A percentile compares a stretch with the other conserved stretches of the same genome.
Conservation (phyloP, 2,113 vertebrate genomes). For the Rhynchomys soricoides region DNA sequence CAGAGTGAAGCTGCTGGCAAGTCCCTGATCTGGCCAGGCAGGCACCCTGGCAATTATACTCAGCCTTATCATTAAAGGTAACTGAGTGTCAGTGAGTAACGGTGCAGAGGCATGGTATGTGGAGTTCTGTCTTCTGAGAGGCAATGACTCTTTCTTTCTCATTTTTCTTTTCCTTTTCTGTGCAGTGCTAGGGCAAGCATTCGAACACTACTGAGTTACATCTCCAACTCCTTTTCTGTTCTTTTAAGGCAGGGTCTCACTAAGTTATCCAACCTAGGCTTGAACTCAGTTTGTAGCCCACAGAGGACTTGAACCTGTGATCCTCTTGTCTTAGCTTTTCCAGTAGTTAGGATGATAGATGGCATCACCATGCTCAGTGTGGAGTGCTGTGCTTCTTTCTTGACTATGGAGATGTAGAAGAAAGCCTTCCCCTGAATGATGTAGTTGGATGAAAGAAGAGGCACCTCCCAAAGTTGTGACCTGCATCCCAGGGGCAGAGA, state of each 20-base stretch:
- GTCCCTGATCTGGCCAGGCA: background rate
- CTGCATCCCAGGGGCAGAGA: rapidly evolving
- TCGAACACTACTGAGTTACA: background rate
- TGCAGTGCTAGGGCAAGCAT: background rate
- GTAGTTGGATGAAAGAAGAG: background rate
- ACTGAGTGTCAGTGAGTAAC: background rate
- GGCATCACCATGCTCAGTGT: background rate
- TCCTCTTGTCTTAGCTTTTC: background rate
- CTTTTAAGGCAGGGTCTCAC: background rate
- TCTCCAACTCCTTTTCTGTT: background rate
- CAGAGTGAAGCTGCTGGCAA: background rate
- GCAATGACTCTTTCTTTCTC: background rate
- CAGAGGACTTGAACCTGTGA: background rate
- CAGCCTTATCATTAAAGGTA: background rate
- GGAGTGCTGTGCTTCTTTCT: background rate
- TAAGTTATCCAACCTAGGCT: background rate
- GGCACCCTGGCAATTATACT: background rate
- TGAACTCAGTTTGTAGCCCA: background rate
- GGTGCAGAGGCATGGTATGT: background rate
- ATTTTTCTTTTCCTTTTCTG: background rate
- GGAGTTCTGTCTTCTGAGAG: background rate
- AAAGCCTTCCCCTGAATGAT: background rate
- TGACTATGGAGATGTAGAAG: background rate
- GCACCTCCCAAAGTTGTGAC: background rate
- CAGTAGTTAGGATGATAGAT: background rate